Base-by-base conservation (phyloP, 2,113 vertebrate genomes). In the Leptodactylus fuscus region DNA sequence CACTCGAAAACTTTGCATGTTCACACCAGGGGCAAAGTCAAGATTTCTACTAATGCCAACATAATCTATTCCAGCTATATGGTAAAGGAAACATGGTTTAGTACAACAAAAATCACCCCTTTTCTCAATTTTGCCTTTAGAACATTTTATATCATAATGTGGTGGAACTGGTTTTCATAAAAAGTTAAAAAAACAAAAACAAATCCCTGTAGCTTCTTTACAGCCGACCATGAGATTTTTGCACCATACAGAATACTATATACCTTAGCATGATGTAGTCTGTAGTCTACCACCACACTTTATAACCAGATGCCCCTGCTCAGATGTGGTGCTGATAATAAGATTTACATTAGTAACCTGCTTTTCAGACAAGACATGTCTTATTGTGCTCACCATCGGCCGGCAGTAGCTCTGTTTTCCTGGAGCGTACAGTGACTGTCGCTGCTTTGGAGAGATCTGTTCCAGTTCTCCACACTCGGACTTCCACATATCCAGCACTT, bases 401-500 rank as follows among this genome's bases (percentile, higher is more conserved):
- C 77, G 95, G 95, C 48, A 93, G 81, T 0, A 92, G 93, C 22
- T 96, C 92, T 0, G 90, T 94, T 90, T 93, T 96, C 87, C 94
- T 92, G 89, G 96, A 96, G 60, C 48, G 88, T 49, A 96, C 92
- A 0, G 91, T 96, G 83, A 97, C 91, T 0, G 95, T 95, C 3
- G 96, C 93, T 0, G 90, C 91, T 89, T 95, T 95, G 34, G 96
- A 96, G 81, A 98, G 90, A 87, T 96, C 96, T 0, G 94, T 93
- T 4, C 96, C 96, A 8, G 93, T 96, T 87, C 96, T 94, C 95
- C 93, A 95, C 55, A 97, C 93, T 55, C 69, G 89, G 65, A 96
- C 95, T 83, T 96, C 95, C 60, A 96, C 88, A 0, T 92, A 95
- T 51, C 94, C 95, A 46, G 93, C 89, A 16, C 94, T 95, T 90